phyloP scores from a whole-genome alignment of 2,797 vertebrate species.

The Psittacula derbiana region DNA sequence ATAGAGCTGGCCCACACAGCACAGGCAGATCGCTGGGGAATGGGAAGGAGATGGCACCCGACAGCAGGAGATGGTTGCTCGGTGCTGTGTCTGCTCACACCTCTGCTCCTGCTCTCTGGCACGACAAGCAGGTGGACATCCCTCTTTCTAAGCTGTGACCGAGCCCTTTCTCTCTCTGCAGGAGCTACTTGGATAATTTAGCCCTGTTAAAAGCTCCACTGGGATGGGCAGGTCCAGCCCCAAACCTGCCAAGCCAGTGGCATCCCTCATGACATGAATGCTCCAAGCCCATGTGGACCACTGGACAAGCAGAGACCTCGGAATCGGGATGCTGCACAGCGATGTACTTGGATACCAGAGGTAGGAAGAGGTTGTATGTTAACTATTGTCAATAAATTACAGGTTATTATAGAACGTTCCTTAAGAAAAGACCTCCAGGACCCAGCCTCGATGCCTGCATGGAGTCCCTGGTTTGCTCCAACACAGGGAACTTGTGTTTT shows the following conservation, averaged over 20 bases:
- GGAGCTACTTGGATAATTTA: neutral
- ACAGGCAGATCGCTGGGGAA: neutral
- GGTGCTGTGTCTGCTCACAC: neutral
- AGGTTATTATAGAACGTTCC: neutral
- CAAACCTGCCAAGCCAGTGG: neutral
- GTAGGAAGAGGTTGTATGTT: neutral
- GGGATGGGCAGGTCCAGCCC: neutral
- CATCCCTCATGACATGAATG: fast-evolving
- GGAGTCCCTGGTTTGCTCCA: neutral
- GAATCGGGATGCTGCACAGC: neutral
- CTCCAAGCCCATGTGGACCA: neutral
- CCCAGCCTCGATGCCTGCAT: fast-evolving
- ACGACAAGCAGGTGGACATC: neutral
- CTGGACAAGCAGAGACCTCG: neutral
- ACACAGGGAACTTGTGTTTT: neutral
- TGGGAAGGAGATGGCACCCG: neutral
- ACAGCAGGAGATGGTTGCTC: neutral
- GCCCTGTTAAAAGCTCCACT: neutral
- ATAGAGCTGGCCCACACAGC: neutral
- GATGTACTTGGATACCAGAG: neutral
- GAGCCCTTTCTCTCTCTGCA: neutral
- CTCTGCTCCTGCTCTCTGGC: neutral
- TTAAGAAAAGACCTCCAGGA: neutral
- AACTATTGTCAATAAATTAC: neutral
- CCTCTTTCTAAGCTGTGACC: neutral